Conservation (phyloP, 2,113 vertebrate species). For the Ochotona princeps region DNA sequence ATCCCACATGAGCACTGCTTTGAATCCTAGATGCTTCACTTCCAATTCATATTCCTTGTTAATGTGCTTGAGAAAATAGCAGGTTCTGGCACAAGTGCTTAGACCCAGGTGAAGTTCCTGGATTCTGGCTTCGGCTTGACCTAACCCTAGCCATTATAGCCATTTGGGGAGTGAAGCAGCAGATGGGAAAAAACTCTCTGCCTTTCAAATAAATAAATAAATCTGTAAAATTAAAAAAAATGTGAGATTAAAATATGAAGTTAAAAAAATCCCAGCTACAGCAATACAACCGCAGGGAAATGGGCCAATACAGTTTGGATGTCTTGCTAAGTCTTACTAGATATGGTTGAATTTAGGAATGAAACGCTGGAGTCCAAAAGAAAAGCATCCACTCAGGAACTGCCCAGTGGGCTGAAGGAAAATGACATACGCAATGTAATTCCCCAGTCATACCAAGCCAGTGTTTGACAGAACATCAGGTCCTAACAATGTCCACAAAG, state of each 20-base stretch:
- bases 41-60: too few relatives aligned
- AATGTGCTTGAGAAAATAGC: too few relatives aligned
- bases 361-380: background rate
- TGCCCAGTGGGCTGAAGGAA: background rate
- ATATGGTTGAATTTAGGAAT: background rate
- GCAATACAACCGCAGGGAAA: background rate
- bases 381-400: background rate
- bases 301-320: background rate
- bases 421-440: background rate
- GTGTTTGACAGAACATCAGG: background rate
- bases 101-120: too few relatives aligned
- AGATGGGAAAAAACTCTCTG: too few relatives aligned
- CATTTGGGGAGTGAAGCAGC: too few relatives aligned
- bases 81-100: too few relatives aligned
- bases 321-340: background rate
- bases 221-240: background rate
- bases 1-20: too few relatives aligned
- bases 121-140: too few relatives aligned
- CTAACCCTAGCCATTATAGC: too few relatives aligned
- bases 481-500: background rate
- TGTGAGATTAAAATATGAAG: background rate
- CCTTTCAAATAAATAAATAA: too few relatives aligned
- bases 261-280: background rate
- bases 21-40: too few relatives aligned
- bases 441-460: background rate